These are phyloP conservation scores for Pseudachorutes palmiensis DNA, from an alignment of 1,140 invertebrate species.

Conservation along the genomic window DNA sequence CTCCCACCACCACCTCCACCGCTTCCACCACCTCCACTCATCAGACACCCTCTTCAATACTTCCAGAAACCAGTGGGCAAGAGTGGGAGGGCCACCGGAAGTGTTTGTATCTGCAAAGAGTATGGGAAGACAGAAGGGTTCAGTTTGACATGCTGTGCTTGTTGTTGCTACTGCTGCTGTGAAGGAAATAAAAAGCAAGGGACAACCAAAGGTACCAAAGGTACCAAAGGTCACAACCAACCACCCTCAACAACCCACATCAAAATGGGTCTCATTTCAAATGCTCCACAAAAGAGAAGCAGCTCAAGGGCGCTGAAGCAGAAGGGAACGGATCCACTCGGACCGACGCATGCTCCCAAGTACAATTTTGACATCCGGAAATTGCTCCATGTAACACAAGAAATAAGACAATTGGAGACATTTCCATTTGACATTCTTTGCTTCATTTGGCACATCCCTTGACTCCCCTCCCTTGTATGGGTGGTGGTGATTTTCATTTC, in stretches of 20 bases:
- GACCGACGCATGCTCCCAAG: neutral
- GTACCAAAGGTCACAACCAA: no score
- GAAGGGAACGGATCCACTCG: neutral
- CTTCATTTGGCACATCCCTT: no score
- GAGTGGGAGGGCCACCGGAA: neutral
- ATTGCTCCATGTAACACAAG: neutral
- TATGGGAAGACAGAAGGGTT: neutral
- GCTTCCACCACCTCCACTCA: constrained; percentile 13
- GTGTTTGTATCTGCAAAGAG: neutral
- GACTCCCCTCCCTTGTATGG: no score
- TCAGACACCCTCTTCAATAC: neutral
- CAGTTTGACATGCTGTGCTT: constrained; percentile 23
- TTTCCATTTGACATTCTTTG: no score
- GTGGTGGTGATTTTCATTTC: no score
- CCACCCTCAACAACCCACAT: no score
- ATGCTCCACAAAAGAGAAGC: neutral
- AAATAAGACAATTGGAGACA: no score
- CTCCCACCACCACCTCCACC: constrained; percentile 12
- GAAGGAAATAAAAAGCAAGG: neutral
- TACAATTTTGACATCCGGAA: neutral
- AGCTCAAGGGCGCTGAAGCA: neutral
- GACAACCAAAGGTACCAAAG: no score
- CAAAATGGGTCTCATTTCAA: no score
- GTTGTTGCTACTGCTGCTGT: constrained; percentile 36
- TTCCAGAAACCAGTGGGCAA: neutral